Percentiles rank a stretch among this genome's conserved stretches.
Conservation (phyloP, 2,888 invertebrate genomes). For the Eumacrocentrus americanus region DNA sequence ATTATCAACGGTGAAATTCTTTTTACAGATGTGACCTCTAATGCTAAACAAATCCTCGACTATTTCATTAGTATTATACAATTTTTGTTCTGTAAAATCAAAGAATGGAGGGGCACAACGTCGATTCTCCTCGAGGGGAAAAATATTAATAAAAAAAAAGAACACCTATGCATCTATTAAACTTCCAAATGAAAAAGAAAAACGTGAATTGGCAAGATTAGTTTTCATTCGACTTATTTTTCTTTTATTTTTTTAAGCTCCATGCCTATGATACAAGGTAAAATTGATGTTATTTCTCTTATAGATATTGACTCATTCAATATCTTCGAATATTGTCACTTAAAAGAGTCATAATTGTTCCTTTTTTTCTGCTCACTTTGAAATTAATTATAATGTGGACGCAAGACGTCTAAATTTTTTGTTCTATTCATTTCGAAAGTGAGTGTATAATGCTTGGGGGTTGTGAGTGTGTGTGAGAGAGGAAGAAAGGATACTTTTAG, state of each 20-base stretch:
- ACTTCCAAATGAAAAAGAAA: not conserved
- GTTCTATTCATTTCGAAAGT: not conserved
- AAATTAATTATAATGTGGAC: not conserved
- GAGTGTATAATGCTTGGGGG: not conserved
- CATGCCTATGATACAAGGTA: conserved; percentile 1
- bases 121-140: not conserved
- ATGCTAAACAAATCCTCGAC: conserved; percentile 44
- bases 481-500: conserved; percentile 10
- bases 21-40: conserved; percentile 49
- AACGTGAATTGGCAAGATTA: not conserved
- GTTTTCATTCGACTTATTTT: not conserved
- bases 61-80: conserved; percentile 29
- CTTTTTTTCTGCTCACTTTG: not conserved
- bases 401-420: not conserved
- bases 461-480: not conserved
- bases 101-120: too few relatives aligned
- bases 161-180: not conserved
- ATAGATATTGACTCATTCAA: not conserved
- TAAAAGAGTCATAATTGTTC: not conserved
- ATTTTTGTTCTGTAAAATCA: too few relatives aligned
- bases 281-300: not conserved
- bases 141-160: not conserved
- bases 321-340: not conserved
- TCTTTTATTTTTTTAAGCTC: not conserved
- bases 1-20: conserved; percentile 46